These are phyloP conservation scores for Heloderma charlesbogerti DNA, from an alignment of 2,113 vertebrate genomes.

Conservation along the genomic window DNA sequence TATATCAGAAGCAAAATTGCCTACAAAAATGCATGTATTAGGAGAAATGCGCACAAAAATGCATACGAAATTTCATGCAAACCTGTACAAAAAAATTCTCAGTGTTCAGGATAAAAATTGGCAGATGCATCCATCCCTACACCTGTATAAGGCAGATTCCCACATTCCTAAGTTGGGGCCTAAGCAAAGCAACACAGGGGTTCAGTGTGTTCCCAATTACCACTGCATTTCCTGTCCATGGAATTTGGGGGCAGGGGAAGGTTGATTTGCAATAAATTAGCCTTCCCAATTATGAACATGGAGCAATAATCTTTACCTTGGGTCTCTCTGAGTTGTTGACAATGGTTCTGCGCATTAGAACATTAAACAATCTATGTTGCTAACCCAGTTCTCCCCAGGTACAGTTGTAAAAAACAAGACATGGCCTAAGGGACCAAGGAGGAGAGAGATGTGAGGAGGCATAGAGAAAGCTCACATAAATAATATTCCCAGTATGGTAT, in stretches of 20 bases:
- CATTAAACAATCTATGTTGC: slow-evolving; percentile 64
- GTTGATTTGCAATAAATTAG: background rate
- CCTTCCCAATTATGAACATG: slow-evolving; percentile 6
- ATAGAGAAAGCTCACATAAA: slow-evolving; percentile 2
- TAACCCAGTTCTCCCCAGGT: slow-evolving; percentile 67
- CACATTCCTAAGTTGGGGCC: background rate
- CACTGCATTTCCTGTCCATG: background rate
- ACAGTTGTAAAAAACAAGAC: slow-evolving; percentile 66
- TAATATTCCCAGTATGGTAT: slow-evolving; percentile 41
- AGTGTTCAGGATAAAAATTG: too few relatives aligned
- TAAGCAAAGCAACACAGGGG: background rate
- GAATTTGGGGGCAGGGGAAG: too few relatives aligned
- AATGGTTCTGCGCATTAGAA: slow-evolving; percentile 46
- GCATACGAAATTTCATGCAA: too few relatives aligned
- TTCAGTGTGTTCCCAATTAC: background rate
- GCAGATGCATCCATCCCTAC: too few relatives aligned
- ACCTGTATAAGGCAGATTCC: background rate
- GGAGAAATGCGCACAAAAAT: too few relatives aligned
- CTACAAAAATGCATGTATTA: too few relatives aligned
- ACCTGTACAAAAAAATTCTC: too few relatives aligned
- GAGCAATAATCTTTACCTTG: background rate
- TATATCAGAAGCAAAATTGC: too few relatives aligned
- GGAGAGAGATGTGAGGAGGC: slow-evolving; percentile 32
- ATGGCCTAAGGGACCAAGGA: slow-evolving; percentile 51
- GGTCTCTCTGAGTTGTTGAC: slow-evolving; percentile 45